A percentile compares a stretch with the other conserved stretches of the same genome.
phyloP scores from a whole-genome alignment of 1,140 invertebrate species.

The Mycetomoellerius zeteki region DNA sequence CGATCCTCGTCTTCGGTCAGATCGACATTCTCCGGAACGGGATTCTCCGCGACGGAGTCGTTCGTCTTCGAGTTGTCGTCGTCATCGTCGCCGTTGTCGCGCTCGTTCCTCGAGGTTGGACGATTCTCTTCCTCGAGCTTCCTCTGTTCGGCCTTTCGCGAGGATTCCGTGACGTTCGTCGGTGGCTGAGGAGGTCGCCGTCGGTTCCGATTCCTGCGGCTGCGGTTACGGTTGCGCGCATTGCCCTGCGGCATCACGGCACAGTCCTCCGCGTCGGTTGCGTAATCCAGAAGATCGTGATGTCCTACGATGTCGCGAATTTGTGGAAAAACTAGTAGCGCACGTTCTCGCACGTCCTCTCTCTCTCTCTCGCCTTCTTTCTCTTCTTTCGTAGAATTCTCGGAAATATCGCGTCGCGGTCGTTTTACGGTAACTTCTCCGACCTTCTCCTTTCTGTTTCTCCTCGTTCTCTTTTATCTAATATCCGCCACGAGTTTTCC shows the following conservation, averaged over 20 bases:
- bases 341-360: not conserved
- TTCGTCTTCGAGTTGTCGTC: constrained; percentile 35
- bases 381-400: not conserved
- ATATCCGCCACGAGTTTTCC: constrained; percentile 22
- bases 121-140: constrained; percentile 24
- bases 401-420: constrained; percentile 34
- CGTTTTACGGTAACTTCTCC: constrained; percentile 2
- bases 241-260: constrained; percentile 78
- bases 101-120: constrained; percentile 33
- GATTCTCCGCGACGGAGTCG: constrained; percentile 29
- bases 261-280: constrained; percentile 74
- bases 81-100: not conserved
- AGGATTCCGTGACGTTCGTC: not conserved
- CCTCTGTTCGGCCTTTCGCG: constrained; percentile 3
- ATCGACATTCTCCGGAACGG: not conserved
- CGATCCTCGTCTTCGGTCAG: not conserved
- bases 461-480: not conserved
- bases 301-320: constrained; percentile 61
- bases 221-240: constrained; percentile 74
- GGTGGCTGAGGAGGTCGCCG: constrained; percentile 43
- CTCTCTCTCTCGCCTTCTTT: not conserved
- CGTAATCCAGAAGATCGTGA: constrained; percentile 72
- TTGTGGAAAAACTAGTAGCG: constrained; percentile 9
- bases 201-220: constrained; percentile 77
- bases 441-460: not conserved